Conservation (phyloP, 2,888 invertebrate genomes). For the Enoplolaimus lenunculus region DNA sequence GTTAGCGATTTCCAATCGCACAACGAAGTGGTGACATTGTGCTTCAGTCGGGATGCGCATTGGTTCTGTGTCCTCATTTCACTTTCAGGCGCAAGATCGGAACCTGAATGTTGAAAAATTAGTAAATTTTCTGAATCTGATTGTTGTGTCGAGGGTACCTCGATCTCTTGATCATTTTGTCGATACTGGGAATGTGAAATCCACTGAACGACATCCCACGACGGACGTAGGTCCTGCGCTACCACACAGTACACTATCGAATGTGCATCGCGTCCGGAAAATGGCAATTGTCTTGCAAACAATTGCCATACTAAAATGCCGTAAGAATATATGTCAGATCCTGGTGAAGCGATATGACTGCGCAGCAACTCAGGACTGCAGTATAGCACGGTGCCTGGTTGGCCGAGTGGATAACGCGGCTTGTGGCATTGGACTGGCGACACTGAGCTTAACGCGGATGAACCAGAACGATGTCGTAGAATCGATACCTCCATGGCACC, state of each 20-base stretch:
- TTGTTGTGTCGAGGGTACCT: too few species aligned
- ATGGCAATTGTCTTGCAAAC: slow-evolving; percentile 19
- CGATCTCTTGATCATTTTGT: too few species aligned
- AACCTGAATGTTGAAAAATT: too few species aligned
- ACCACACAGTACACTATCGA: slow-evolving; percentile 22
- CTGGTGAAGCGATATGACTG: neutral
- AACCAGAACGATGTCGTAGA: neutral
- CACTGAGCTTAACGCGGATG: neutral
- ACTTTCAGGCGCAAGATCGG: too few species aligned
- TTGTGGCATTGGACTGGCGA: neutral
- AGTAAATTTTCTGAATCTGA: too few species aligned
- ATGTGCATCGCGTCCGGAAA: slow-evolving; percentile 14
- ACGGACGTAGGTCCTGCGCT: slow-evolving; percentile 13
- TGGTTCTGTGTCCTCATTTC: too few species aligned
- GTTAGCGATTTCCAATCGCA: too few species aligned
- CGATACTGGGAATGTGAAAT: too few species aligned
- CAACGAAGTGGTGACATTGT: too few species aligned
- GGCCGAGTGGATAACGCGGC: neutral
- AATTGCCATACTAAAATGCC: slow-evolving; percentile 21
- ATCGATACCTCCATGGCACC: neutral
- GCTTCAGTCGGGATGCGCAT: too few species aligned
- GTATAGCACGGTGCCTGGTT: neutral
- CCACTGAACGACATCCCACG: too few species aligned
- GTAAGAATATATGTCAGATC: slow-evolving; percentile 22
- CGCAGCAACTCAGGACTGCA: neutral